Percentiles rank a stretch among this genome's conserved stretches.
Evolutionary conservation across 35 echinoderm and acorn worm genomes (phyloP).

Genomic region (Heliocidaris erythrogramma): DNA sequence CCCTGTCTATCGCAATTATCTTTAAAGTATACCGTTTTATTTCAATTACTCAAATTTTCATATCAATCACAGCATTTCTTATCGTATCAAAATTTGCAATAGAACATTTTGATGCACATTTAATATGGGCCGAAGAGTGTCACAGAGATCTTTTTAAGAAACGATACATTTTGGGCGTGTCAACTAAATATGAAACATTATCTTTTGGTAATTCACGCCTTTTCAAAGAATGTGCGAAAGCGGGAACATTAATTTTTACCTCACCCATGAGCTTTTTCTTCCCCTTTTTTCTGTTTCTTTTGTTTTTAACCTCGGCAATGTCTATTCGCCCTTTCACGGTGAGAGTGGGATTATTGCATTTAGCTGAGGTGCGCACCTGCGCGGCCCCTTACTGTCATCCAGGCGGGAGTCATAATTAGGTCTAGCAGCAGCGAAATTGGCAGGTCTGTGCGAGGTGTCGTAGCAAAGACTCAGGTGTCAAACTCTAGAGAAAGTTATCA

Average conservation of each 20-base stretch:
- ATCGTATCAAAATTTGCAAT: too few species aligned
- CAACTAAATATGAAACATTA: neutral
- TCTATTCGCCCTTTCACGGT: neutral
- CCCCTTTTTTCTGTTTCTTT: neutral
- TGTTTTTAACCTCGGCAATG: neutral
- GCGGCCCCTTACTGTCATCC: neutral
- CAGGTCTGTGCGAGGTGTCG: slow-evolving; percentile 25
- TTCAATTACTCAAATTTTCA: too few species aligned
- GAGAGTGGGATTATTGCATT: slow-evolving; percentile 33
- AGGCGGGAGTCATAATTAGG: slow-evolving; percentile 20
- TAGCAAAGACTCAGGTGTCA: neutral
- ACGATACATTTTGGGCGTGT: neutral
- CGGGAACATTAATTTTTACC: neutral
- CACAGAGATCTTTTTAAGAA: too few species aligned
- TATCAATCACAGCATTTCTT: too few species aligned
- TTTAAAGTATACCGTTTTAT: too few species aligned
- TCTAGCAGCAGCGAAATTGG: slow-evolving; percentile 24
- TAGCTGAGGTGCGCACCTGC: slow-evolving; percentile 41
- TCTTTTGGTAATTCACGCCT: neutral
- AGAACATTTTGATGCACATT: too few species aligned
- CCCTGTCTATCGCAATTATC: too few species aligned
- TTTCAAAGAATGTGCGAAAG: neutral
- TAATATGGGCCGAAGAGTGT: too few species aligned
- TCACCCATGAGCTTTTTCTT: neutral
- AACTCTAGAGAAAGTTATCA: neutral